phyloP scores from a whole-genome alignment of 2,113 vertebrate genomes.

The Grammomys surdaster region DNA sequence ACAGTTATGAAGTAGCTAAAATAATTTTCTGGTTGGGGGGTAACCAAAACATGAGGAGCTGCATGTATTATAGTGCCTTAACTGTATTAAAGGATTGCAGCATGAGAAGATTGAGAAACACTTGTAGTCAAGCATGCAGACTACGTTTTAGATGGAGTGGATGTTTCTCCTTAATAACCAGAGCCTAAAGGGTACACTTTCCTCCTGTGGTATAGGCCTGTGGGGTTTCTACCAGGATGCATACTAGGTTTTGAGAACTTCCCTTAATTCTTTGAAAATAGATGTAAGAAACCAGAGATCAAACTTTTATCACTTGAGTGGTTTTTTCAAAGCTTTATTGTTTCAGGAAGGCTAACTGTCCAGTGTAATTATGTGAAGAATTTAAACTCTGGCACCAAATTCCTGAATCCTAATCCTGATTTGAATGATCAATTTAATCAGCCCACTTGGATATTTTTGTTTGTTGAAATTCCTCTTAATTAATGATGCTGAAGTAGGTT shows the following conservation, averaged over 20 bases:
- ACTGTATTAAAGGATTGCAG: neutral
- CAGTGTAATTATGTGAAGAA: neutral
- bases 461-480: neutral
- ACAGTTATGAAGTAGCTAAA: neutral
- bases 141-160: neutral
- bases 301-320: neutral
- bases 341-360: neutral
- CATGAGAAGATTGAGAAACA: neutral
- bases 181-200: neutral
- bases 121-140: neutral
- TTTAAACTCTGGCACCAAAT: neutral
- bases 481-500: neutral
- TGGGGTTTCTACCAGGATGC: neutral
- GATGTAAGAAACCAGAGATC: neutral
- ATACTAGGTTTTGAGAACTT: neutral
- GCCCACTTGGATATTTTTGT: neutral
- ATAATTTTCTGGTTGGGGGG: neutral
- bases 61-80: neutral
- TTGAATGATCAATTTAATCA: neutral
- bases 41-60: neutral
- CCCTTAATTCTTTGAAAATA: neutral
- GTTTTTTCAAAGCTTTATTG: neutral
- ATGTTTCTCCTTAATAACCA: neutral
- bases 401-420: neutral
- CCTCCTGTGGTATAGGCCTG: fast-evolving